Evolutionary conservation across 1,140 invertebrate genomes (phyloP).

Genomic region (Meteorus sp.): DNA sequence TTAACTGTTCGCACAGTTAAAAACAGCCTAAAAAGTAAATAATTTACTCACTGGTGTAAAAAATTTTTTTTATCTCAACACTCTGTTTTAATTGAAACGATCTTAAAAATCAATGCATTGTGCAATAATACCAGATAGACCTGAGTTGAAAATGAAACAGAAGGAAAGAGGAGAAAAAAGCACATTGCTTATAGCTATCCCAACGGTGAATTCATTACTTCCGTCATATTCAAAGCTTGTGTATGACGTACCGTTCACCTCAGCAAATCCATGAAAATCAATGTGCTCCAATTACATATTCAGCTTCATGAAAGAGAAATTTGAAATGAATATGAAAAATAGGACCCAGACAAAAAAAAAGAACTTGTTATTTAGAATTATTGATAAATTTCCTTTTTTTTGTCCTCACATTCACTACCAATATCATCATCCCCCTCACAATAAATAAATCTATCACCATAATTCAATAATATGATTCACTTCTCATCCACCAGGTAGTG

Average conservation of each 20-base stretch:
- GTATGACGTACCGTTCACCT: background rate
- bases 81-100: too few species aligned
- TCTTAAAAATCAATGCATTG: too few species aligned
- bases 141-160: background rate
- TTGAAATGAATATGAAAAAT: background rate
- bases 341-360: background rate
- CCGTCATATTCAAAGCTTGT: background rate
- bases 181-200: too few species aligned
- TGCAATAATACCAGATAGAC: background rate
- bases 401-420: background rate
- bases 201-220: background rate
- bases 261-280: background rate
- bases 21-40: too few species aligned
- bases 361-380: background rate
- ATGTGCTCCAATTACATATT: background rate
- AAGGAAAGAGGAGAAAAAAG: background rate
- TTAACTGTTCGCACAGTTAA: too few species aligned
- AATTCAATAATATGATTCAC: background rate
- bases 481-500: constrained; percentile 8
- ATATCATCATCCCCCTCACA: too few species aligned
- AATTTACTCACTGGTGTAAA: too few species aligned
- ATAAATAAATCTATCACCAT: constrained; percentile 12
- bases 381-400: background rate
- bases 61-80: too few species aligned
- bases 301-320: background rate